These are phyloP conservation scores for Threskiornis aethiopicus DNA, from an alignment of 2,797 vertebrate genomes.

Conservation along the genomic window DNA sequence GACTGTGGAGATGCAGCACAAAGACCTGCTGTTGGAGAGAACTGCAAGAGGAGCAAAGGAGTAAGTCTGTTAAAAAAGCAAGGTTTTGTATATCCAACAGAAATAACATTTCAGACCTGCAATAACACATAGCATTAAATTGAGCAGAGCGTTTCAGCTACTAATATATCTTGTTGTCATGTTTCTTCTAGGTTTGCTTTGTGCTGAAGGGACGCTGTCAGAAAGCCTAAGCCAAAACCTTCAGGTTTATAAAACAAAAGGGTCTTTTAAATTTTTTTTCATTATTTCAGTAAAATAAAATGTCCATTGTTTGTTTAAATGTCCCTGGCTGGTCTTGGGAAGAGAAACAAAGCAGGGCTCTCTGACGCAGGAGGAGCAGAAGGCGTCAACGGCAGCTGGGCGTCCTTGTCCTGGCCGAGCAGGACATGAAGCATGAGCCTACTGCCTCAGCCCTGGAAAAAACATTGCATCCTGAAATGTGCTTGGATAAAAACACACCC, in stretches of 20 bases:
- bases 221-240: not conserved
- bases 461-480: not conserved
- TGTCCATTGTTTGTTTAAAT: not conserved
- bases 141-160: not conserved
- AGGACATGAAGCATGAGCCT: not conserved
- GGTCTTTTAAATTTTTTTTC: not conserved
- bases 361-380: not conserved
- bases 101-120: slow-evolving; percentile 32
- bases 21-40: not conserved
- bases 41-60: not conserved
- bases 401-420: not conserved
- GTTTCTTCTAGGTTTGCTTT: not conserved
- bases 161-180: not conserved
- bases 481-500: not conserved
- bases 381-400: not conserved
- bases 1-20: not conserved
- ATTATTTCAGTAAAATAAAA: not conserved
- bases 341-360: not conserved
- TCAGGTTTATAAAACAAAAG: slow-evolving; percentile 6
- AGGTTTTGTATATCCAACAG: slow-evolving; percentile 16
- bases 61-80: not conserved
- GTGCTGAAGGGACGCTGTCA: not conserved
- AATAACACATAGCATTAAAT: not conserved
- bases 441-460: not conserved
- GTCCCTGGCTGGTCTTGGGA: not conserved